Conservation (phyloP, 2,888 invertebrate species). For the Eubasilissa splendida region DNA sequence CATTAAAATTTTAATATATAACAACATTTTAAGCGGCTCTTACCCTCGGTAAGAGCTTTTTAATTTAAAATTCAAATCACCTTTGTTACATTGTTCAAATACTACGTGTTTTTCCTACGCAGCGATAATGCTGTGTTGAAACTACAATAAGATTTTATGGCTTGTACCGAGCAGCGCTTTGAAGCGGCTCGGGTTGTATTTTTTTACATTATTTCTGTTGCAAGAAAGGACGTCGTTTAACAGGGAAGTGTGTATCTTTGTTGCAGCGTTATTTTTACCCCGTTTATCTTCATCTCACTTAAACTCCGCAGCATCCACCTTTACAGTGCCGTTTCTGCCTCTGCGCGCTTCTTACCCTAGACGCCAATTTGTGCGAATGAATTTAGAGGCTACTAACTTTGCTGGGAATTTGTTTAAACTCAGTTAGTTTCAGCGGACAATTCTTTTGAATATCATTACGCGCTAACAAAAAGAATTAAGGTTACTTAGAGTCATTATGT, state of each 20-base stretch:
- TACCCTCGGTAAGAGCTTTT: conserved; percentile 21
- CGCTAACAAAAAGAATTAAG: too few species aligned
- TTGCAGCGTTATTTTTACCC: conserved; percentile 36
- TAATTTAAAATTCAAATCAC: conserved; percentile 38
- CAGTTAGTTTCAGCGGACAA: conserved; percentile 20
- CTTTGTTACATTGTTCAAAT: conserved; percentile 32
- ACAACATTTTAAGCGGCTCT: conserved; percentile 15
- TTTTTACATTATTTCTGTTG: conserved; percentile 14
- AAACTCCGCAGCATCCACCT: conserved; percentile 22
- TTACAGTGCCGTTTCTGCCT: conserved; percentile 22
- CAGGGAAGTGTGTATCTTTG: conserved; percentile 17
- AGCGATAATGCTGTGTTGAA: conserved; percentile 18
- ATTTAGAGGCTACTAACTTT: conserved; percentile 31
- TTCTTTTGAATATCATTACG: conserved; percentile 16
- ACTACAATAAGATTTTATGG: conserved; percentile 27
- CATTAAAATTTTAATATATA: conserved; percentile 1
- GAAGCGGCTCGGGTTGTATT: neutral
- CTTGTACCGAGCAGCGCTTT: neutral
- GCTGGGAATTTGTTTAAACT: conserved; percentile 24
- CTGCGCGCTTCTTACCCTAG: conserved; percentile 10
- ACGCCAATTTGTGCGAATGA: conserved; percentile 34
- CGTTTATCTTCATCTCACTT: conserved; percentile 47
- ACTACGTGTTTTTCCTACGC: conserved; percentile 28
- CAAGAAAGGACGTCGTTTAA: conserved; percentile 26
- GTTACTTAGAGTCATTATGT: too few species aligned